Base-by-base conservation (phyloP, 2,888 invertebrate genomes). In the Acleris sparsana region DNA sequence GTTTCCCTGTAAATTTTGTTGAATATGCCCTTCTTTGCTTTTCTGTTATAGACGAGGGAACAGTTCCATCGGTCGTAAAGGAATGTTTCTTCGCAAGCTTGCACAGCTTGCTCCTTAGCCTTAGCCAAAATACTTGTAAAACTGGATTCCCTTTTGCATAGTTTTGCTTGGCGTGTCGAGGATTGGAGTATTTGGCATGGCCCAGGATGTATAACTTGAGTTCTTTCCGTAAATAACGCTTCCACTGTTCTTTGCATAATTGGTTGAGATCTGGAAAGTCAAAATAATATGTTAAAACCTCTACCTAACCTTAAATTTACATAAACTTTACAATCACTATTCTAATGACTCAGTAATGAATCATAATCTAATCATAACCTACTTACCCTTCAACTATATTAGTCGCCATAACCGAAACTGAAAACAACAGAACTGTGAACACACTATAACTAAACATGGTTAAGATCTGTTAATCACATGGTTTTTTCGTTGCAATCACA, bases 31-130 rank as follows among this genome's bases (percentile, higher is more conserved):
- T 79, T 89, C 71, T 87, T 88, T 1, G 89, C 75, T 76, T 93
- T 94, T 64, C 85, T 93, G 70, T 94, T 94, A 67, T 93, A 94
- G 22, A 93, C 88, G 22, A 94, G 86, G 0, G 95, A 94, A 75
- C 96, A 96, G 78, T 95, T 95, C 96, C 96, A 96, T 69, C 95
- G 93, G 70, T 95, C 95, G 75, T 94, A 95, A 62, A 94, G 93
- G 74, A 95, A 96, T 58, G 94, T 92, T 71, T 94, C 93, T 77
- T 94, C 94, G 75, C 96, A 96, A 48, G 94, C 93, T 0, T 82
- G 80, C 46, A 94, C 91, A 0, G 95, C 94, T 76, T 95, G 89
- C 7, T 93, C 86, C 65, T 93, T 93, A 0, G 95, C 94, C 56
- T 89, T 91, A 7, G 88, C 84, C 39, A 96, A 82, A 18, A 93